Evolutionary conservation across 2,888 invertebrate species (phyloP), one percentile per base, ranked within the genome.

Genomic region (Idaea biselata): DNA sequence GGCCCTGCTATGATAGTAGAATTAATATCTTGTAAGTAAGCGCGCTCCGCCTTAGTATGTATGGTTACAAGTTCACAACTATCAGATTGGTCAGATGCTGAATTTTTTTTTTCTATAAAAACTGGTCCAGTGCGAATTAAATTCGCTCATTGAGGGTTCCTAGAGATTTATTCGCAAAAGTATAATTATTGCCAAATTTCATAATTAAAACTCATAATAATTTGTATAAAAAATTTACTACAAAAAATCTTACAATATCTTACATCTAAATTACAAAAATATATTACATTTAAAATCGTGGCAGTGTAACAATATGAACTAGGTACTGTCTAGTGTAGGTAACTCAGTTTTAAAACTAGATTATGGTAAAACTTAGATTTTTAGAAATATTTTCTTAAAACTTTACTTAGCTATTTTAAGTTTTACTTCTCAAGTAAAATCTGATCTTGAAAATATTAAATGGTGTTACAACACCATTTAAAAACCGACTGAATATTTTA

Each of bases 161-260:
- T 25, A 25, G 1, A 25, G 25, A 25, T 25, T 25, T 25, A 25
- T 25, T 25, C 5, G 5, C 25, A 25, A 25, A 25, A 25, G 5
- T 25, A 25, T 25, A 5, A n/a, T 25, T 25, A 25, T 25, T 25
- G 25, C 25, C 3, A 5, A 25, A 25, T 25, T 25, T 11, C 6
- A 18, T 18, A 16, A 54, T 70, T 72, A 68, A 68, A 56, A 63
- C 60, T 55, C 54, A 33, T 55, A 58, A 55, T 56, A 71, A 74
- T 80, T 82, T 82, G 80, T 77, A 81, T 82, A 83, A 82, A 82
- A n/a, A 80, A 73, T 84, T 84, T 86, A 84, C 78, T 86, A 78
- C 78, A 25, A 84, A 85, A 83, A 82, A 78, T 69, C 65, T 79
- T 73, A 77, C 75, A 80, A 82, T 75, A 79, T 71, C 78, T 71